Base-by-base conservation (phyloP, 2,113 vertebrate species). In the Chlorodrepanis virens region DNA sequence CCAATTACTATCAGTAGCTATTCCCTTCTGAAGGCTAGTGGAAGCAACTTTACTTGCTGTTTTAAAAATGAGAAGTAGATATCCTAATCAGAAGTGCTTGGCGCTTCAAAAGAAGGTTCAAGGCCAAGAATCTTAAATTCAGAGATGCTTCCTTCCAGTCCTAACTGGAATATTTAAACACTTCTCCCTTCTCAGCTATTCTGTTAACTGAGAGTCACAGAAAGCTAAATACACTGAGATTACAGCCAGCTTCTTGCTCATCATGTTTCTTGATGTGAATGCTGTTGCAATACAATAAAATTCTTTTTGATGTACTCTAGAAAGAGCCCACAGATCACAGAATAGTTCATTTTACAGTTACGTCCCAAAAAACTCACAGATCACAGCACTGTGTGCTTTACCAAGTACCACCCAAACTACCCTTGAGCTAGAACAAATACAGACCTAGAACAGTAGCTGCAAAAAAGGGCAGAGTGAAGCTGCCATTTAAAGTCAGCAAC, bases 361-460 rank as follows among this genome's bases (percentile, higher is more conserved):
- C 0, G 1, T 52, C 40, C 24, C 20, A 87, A n/a, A 13, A 17
- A 57, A 39, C 18, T 37, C 18, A 65, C 0, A 8, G 5, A 91
- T 31, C 39, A 39, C 20, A 64, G 10, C 12, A 68, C 29, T 25
- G 13, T 37, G 11, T 37, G 20, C 9, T 60, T 77, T 6, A 64
- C 8, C 27, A 47, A n/a, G 5, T n/a, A 87, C 5, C 1, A 1
- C 14, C 4, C 12, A 56, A 60, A 16, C 27, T 39, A 83, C 61
- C 12, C 13, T 57, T 25, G 12, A 59, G 56, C 22, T 59, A 35
- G 14, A 59, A 35, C 22, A 59, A n/a, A 35, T 16, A n/a, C 11
- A 83, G 29, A 83, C 24, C 5, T 16, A 65, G 9, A 77, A 44
- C 4, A 44, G 14, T 0, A 77, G 27, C 24, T 60, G 29, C 27